Evolutionary conservation across 2,888 invertebrate genomes (phyloP).

Genomic region (Drosophila mercatorum): DNA sequence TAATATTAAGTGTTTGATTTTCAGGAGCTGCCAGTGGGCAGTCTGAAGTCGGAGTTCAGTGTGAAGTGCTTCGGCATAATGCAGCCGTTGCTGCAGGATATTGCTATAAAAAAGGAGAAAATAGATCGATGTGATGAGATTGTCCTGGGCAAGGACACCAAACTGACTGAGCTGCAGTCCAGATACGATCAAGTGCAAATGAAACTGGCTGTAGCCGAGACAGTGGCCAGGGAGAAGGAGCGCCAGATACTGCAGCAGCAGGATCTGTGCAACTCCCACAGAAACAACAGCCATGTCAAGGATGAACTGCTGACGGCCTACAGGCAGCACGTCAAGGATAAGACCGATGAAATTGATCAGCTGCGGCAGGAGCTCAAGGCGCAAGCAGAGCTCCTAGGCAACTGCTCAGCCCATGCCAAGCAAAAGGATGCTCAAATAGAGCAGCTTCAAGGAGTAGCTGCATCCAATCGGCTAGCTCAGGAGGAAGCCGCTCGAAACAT

Average conservation of each 20-base stretch:
- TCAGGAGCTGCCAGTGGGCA: background rate
- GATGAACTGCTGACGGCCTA: conserved; percentile 5
- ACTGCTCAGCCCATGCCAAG: background rate
- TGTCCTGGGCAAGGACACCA: background rate
- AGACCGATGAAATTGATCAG: background rate
- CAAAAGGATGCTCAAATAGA: background rate
- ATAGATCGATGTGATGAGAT: background rate
- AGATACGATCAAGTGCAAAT: conserved; percentile 1
- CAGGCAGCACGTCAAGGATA: background rate
- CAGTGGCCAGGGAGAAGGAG: background rate
- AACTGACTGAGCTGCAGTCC: background rate
- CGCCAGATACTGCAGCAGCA: conserved; percentile 1
- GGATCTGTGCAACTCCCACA: background rate
- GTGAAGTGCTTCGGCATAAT: conserved; percentile 7
- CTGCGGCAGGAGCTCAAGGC: background rate
- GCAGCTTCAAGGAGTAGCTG: background rate
- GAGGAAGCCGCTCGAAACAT: background rate
- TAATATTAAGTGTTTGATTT: background rate
- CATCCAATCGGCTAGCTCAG: background rate
- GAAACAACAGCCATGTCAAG: conserved; percentile 10
- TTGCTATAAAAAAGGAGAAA: conserved; percentile 5
- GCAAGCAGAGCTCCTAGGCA: background rate
- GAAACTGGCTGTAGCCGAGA: conserved; percentile 4
- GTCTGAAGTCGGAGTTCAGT: conserved; percentile 10
- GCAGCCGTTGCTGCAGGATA: conserved; percentile 5